Base-by-base conservation (phyloP, 1,140 invertebrate genomes). In the Charaxes varanes region DNA sequence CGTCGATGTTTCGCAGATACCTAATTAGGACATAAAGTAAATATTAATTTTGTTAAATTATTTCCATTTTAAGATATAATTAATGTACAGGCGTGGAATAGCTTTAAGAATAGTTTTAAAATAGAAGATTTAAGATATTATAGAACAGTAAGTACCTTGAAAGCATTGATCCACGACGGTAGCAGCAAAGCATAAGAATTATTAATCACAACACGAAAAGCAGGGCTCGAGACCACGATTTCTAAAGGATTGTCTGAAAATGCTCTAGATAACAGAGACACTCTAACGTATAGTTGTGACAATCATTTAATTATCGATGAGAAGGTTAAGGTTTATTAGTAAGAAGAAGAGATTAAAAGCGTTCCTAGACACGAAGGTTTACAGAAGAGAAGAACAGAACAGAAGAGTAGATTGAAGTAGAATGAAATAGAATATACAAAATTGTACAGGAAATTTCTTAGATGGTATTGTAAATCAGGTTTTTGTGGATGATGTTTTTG, bases 171-270 rank as follows among this genome's bases (percentile, higher is more conserved):
- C 76, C 76, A 58, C 69, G 62, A 34, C 68, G 68, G 63, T 70
- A 74, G 70, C 73, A 69, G 71, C 64, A 78, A 82, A 83, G 76
- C 78, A 63, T 62, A 70, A 83, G 73, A 76, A 59, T 45, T 58
- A 64, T 82, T 83, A 83, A 55, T 69, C 47, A 83, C 79, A 78
- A 83, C 76, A 72, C 28, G 60, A 41, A 76, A 80, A 80, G 73
- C 71, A 35, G 61, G 69, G 53, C 55, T 64, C 59, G 63, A 57
- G 35, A 47, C 41, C 49, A 59, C 19, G 38, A 53, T 60, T 23
- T 53, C 34, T 64, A 59, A 51, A 68, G 62, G 57, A 70, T 50
- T 67, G 53, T 37, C 52, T 33, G 10, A 55, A 42, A 52, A 46
- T 47, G 45, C 43, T 26, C 28, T 47, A 51, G 32, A 49, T 14